phyloP scores from a whole-genome alignment of 2,888 invertebrate genomes.

The Coecobrya sp. region DNA sequence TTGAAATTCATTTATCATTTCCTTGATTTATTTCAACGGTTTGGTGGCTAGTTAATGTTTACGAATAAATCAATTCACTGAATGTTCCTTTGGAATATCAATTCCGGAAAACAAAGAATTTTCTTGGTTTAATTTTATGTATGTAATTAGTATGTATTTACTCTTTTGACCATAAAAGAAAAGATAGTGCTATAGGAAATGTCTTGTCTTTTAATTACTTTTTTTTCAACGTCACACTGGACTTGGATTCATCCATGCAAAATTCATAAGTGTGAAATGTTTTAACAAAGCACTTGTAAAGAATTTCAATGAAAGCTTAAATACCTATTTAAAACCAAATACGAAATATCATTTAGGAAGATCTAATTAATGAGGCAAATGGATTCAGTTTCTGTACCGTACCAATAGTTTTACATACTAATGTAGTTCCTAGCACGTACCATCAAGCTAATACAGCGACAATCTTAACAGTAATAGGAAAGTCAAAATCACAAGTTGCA shows the following conservation, averaged over 20 bases:
- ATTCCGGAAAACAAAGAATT: background rate
- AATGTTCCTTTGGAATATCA: background rate
- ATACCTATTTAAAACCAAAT: conserved; percentile 17
- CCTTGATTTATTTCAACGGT: background rate
- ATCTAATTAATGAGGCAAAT: conserved; percentile 20
- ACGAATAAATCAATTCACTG: background rate
- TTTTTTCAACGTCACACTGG: background rate
- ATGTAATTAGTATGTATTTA: background rate
- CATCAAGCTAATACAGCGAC: background rate
- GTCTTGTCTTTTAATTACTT: conserved; percentile 41
- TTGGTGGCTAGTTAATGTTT: too few species aligned
- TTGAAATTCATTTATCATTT: conserved; percentile 24
- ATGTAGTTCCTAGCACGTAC: background rate
- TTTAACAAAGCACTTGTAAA: background rate
- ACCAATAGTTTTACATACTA: background rate
- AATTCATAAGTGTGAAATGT: background rate
- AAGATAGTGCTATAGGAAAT: conserved; percentile 1
- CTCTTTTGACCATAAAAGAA: background rate
- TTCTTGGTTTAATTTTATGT: background rate
- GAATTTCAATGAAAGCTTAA: conserved; percentile 23
- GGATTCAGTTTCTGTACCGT: conserved; percentile 20
- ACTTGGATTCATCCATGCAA: background rate
- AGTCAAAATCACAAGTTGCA: conserved; percentile 31
- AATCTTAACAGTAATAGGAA: conserved; percentile 1
- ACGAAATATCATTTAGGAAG: background rate